These are phyloP conservation scores for Lasiurus cinereus DNA, from an alignment of 2,113 vertebrate genomes.

Conservation along the genomic window DNA sequence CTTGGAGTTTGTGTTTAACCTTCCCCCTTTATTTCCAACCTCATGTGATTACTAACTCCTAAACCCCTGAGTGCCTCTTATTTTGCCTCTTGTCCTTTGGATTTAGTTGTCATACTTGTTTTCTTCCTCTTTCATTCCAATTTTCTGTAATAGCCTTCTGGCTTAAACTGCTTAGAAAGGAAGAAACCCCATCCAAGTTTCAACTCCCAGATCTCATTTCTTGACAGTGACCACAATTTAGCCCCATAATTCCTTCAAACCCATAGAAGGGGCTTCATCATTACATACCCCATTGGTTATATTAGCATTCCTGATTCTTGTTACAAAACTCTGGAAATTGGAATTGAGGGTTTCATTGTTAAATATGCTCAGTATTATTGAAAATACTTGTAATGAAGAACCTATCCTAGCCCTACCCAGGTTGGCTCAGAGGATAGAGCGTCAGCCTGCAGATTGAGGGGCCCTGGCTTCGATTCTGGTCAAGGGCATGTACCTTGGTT, in stretches of 20 bases:
- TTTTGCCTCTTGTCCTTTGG: not conserved
- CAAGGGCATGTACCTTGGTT: too few species aligned
- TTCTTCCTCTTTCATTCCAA: not conserved
- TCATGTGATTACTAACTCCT: not conserved
- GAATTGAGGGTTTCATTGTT: not conserved
- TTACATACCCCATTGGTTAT: not conserved
- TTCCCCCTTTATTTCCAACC: not conserved
- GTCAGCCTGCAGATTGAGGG: too few species aligned
- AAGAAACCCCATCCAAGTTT: not conserved
- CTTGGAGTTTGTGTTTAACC: not conserved
- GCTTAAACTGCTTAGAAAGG: not conserved
- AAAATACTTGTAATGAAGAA: not conserved
- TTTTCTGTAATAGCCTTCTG: conserved; percentile 40
- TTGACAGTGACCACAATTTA: not conserved
- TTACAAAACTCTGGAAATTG: not conserved
- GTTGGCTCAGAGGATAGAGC: too few species aligned
- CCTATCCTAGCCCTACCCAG: not conserved
- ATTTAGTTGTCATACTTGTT: not conserved
- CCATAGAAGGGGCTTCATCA: not conserved
- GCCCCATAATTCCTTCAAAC: not conserved
- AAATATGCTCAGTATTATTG: not conserved
- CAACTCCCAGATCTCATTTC: not conserved
- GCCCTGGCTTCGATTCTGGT: too few species aligned
- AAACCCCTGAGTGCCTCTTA: not conserved
- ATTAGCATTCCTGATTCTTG: not conserved